Evolutionary conservation across 1,140 invertebrate genomes (phyloP), one percentile per base, ranked within the genome.

Genomic region (Anoplolepis gracilipes): DNA sequence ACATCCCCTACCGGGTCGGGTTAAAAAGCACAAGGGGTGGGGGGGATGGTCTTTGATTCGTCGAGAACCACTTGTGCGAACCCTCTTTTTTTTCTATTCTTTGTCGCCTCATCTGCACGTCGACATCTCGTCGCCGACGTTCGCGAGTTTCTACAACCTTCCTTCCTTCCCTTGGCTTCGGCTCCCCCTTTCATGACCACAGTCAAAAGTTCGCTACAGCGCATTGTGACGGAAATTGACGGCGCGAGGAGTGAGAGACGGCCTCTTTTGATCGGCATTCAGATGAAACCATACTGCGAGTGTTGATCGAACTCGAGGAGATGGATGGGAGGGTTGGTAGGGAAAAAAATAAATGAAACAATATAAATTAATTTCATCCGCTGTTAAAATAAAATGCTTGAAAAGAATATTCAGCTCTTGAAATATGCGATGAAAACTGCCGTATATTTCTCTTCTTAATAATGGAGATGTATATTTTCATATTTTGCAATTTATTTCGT

Each of bases 31-130:
- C 36, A 33, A 76, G 65, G 76, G 39, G 36, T 2, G 36, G 36
- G 36, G 42, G 42, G 16, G 46, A 10, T 67, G 59, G 59, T 72
- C 62, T 87, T 89, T 87, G 88, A 89, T 89, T 90, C 88, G 81
- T 87, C 85, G 79, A 89, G 88, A 87, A 89, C 85, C 88, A 90
- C 88, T 90, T 90, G 61, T 77, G 46, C 53, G 61, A 84, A 89
- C 57, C 75, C 67, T 79, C 75, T 25, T 81, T 81, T 81, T 22
- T 36, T 19, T n/a, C 53, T 36, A 6, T 16, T 76, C 33, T 46
- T 61, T 59, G 64, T 75, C 33, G 8, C 30, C 59, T 59, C 55
- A 65, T 46, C 82, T 76, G 75, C 11, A 25, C 82, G 61, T 4
- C 67, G 87, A 69, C 84, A 67, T 88, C 84, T 49, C 61, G 22